Evolutionary conservation across 2,888 invertebrate genomes (phyloP), one percentile per base, ranked within the genome.

Genomic region (Elegia similella): DNA sequence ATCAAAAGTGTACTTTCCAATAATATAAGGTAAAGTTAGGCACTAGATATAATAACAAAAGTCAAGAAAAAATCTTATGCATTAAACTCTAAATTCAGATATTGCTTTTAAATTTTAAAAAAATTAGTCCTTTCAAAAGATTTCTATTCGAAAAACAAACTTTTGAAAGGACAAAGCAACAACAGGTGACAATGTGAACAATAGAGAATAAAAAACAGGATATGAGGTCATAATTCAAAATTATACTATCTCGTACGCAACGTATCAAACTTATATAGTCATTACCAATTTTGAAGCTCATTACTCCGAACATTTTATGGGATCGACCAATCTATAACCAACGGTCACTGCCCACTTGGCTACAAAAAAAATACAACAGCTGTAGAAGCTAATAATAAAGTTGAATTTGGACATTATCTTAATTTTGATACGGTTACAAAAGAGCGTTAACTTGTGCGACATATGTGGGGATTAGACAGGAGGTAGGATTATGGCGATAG

Each of bases 341-440:
- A 73, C 80, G 80, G 78, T 75, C 82, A 80, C 78, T 82, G 82
- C 75, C 82, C 84, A 82, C 75, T 78, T 72, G 63, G 65, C 70
- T 63, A 72, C 67, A 73, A 73, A 79, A 76, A 77, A 80, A 83
- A 83, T 75, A 75, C 80, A 82, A 85, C 88, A 88, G 88, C 82
- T 89, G 80, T 76, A 74, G 68, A 70, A 73, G 78, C 80, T 82
- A 81, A 82, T 82, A 87, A 84, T 84, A 82, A 81, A 84, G 80
- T 84, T 79, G 83, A 80, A 83, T 82, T 84, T 84, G 80, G 78
- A 79, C 84, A 90, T 89, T 90, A 91, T 90, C 90, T 89, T 86
- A 89, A 89, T 89, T 87, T 83, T 85, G 86, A 88, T 87, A 88
- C 82, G 86, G 80, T 78, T 81, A 90, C 88, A 88, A 88, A 88